Evolutionary conservation across 2,113 vertebrate species (phyloP), one percentile per base, ranked within the genome.

Genomic region (Anseranas semipalmata): DNA sequence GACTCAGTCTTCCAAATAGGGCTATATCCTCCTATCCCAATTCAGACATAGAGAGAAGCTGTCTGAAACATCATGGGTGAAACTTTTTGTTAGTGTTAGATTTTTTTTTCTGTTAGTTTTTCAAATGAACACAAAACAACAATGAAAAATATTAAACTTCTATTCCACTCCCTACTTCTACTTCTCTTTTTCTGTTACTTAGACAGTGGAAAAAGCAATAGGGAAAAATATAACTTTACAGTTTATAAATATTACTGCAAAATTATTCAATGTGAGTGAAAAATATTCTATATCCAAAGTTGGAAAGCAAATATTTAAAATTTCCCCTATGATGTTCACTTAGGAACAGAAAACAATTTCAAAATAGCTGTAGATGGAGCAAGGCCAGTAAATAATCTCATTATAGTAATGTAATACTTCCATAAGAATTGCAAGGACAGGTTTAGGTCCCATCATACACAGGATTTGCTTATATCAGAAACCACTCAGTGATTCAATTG

Each of bases 51-150:
- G 4, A 60, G 5, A 74, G 2, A 48, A 73, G 5, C 7, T 85
- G 5, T 12, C 39, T 72, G 43, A 79, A 56, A 45, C 53, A 76
- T 8, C 33, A 3, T 32, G 32, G 5, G 4, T 52, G 24, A 75
- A 45, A 3, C 1, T 65, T 82, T 56, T 48, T 35, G 21, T 43
- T 71, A 27, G 4, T 53, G 4, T 9, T 77, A 11, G 11, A 0
- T 1, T 0, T 22, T 21, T 24, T 41, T 41, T 8, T 3, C 12
- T 15, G 14, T 52, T 7, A 0, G 2, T 63, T 90, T 85, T 86
- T 66, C 41, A 83, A 63, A 74, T 25, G 7, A 83, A 53, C 21
- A 19, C 4, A 58, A 58, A 75, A 39, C 1, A 1, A 2, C 6
- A 37, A n/a, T 19, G 9, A 46, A 85, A 76, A 67, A 8, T 53